Percentiles rank a stretch among this genome's conserved stretches.
These are phyloP conservation scores for Rhea pennata DNA, from an alignment of 2,113 vertebrate genomes.

Conservation along the genomic window DNA sequence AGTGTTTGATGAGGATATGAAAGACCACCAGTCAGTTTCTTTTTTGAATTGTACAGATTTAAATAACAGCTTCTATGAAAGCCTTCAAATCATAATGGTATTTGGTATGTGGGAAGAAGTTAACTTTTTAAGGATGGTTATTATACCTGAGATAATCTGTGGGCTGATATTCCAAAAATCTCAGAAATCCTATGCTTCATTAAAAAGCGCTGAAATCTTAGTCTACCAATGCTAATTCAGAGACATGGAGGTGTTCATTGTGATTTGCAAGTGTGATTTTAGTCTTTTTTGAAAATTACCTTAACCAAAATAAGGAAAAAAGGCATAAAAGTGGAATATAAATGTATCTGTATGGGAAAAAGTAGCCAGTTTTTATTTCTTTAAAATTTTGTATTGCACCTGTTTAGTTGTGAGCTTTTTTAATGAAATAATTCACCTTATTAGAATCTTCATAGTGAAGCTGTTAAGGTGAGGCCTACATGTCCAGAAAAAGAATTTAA, in stretches of 20 bases:
- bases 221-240: not conserved
- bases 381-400: not conserved
- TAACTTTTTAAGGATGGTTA: not conserved
- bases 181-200: not conserved
- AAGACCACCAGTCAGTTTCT: not conserved
- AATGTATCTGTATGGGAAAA: not conserved
- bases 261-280: not conserved
- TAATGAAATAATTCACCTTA: not conserved
- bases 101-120: not conserved
- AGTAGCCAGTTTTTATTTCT: not conserved
- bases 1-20: not conserved
- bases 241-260: not conserved
- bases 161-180: not conserved
- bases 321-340: not conserved
- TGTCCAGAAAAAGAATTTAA: not conserved
- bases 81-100: not conserved
- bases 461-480: not conserved
- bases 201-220: not conserved
- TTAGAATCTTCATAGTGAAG: not conserved
- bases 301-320: not conserved
- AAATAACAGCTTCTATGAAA: conserved; percentile 23
- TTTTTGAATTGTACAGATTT: not conserved
- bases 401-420: not conserved
- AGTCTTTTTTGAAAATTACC: not conserved
- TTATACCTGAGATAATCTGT: not conserved